These are phyloP conservation scores for Diorhabda elongata DNA, from an alignment of 1,140 invertebrate species.

Conservation along the genomic window DNA sequence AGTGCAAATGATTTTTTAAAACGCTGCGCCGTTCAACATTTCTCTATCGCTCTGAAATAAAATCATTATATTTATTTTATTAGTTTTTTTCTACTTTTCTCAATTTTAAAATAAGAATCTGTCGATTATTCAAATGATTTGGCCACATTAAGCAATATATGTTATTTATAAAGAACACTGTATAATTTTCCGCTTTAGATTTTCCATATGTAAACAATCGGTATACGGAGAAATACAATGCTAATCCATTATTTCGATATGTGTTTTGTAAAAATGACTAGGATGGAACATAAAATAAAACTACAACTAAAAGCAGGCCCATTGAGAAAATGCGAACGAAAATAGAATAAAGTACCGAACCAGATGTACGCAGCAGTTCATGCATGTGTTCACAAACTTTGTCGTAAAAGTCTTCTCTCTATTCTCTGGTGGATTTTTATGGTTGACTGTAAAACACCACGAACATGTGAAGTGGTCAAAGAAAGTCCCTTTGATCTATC, in stretches of 20 bases:
- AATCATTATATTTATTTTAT: too few relatives aligned
- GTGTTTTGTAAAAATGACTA: background rate
- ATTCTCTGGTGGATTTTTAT: conserved; percentile 15
- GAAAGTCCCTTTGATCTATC: conserved; percentile 10
- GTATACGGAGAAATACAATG: conserved; percentile 1
- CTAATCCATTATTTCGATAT: background rate
- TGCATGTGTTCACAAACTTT: conserved; percentile 15
- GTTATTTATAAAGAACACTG: too few relatives aligned
- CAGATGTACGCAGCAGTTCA: conserved; percentile 13
- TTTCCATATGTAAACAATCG: too few relatives aligned
- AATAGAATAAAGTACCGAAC: conserved; percentile 8
- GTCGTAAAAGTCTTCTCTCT: conserved; percentile 7
- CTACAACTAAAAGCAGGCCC: conserved; percentile 9
- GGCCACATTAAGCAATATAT: too few relatives aligned
- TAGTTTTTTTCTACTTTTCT: too few relatives aligned
- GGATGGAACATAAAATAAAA: conserved; percentile 4
- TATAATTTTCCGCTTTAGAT: too few relatives aligned
- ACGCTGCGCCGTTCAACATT: too few relatives aligned
- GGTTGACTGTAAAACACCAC: conserved; percentile 12
- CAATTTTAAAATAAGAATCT: too few relatives aligned
- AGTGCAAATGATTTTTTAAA: too few relatives aligned
- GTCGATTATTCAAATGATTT: too few relatives aligned
- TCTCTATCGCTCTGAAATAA: too few relatives aligned
- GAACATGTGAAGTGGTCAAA: conserved; percentile 16
- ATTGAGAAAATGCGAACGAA: conserved; percentile 13